Percentiles rank a stretch among this genome's conserved stretches.
Conservation (phyloP, 1,140 invertebrate species). For the Prorops nasuta region DNA sequence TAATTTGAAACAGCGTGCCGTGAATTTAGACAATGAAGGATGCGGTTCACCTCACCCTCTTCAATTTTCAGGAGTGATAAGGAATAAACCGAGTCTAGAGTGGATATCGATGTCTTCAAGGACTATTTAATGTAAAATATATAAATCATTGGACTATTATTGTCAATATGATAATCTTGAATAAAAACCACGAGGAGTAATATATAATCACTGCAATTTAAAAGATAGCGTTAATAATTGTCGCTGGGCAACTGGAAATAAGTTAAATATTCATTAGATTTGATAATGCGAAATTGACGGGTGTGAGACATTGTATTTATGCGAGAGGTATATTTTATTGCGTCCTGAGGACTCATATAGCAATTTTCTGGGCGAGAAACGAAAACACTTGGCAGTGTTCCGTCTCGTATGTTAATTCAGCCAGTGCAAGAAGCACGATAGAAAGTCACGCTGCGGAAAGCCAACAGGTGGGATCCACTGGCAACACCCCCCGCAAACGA, state of each 20-base stretch:
- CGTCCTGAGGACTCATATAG: not conserved
- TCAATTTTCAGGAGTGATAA: too few species aligned
- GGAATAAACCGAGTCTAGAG: too few species aligned
- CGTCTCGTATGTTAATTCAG: constrained; percentile 16
- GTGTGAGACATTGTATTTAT: not conserved
- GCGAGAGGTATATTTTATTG: not conserved
- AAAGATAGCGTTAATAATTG: too few species aligned
- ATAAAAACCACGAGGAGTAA: too few species aligned
- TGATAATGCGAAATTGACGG: too few species aligned
- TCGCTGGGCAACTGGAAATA: too few species aligned
- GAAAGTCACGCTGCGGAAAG: constrained; percentile 45
- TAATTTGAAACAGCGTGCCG: constrained; percentile 42
- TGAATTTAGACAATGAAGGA: constrained; percentile 43
- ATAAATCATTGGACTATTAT: too few species aligned
- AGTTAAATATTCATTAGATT: too few species aligned
- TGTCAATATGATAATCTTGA: too few species aligned
- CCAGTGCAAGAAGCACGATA: not conserved
- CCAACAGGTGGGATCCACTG: constrained; percentile 56
- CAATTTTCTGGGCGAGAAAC: not conserved
- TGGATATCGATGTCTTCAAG: too few species aligned
- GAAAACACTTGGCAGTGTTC: not conserved
- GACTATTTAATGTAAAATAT: too few species aligned
- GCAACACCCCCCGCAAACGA: constrained; percentile 43
- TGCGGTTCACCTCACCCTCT: constrained; percentile 30
- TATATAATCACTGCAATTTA: too few species aligned